phyloP scores from a whole-genome alignment of 2,113 vertebrate genomes.

The Dipodomys ordii region DNA sequence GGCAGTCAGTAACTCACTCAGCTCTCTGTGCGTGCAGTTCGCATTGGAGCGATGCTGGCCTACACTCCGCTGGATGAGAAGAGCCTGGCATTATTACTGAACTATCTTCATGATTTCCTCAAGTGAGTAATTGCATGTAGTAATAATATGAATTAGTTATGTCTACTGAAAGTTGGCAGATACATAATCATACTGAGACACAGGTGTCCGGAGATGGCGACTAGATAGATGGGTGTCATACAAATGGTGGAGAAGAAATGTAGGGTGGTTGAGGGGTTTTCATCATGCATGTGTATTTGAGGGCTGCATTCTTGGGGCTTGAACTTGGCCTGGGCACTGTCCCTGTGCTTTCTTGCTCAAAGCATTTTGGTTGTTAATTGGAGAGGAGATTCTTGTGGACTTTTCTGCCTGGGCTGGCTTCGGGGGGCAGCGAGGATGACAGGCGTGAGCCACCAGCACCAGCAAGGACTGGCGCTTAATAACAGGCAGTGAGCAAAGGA shows the following conservation, averaged over 20 bases:
- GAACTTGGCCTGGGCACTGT: no score
- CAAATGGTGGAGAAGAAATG: no score
- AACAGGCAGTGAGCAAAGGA: no score
- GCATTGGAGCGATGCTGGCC: slow-evolving; percentile 95
- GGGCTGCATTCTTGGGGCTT: background rate
- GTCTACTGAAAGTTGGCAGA: background rate
- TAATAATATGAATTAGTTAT: background rate
- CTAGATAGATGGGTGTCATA: no score
- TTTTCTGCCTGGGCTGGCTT: background rate
- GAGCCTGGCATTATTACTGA: slow-evolving; percentile 96
- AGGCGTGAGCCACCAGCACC: no score
- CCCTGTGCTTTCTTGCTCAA: no score
- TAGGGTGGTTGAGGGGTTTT: background rate
- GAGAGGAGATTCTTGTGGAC: background rate
- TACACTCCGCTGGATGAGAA: slow-evolving; percentile 99
- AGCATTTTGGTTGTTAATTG: background rate
- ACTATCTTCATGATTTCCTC: slow-evolving; percentile 98
- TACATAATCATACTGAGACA: no score
- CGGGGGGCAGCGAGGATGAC: no score
- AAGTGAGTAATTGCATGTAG: slow-evolving; percentile 89
- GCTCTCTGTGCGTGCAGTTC: no score
- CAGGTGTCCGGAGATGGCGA: no score
- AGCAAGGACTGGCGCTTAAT: background rate
- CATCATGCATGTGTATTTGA: background rate
- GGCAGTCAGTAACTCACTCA: no score